Evolutionary conservation across 1,140 invertebrate genomes (phyloP).

Genomic region (Drosophila funebris): DNA sequence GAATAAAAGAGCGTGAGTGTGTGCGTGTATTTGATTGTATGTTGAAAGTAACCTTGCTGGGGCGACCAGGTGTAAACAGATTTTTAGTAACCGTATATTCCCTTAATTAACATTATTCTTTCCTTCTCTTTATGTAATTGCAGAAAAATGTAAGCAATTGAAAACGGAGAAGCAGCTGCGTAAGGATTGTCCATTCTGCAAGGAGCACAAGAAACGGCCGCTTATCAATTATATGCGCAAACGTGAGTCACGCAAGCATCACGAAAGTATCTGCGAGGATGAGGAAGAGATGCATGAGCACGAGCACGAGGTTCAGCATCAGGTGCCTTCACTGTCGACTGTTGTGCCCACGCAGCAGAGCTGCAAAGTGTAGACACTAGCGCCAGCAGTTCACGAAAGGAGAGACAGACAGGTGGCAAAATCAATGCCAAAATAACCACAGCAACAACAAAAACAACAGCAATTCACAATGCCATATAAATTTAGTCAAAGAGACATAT

Average conservation of each 20-base stretch:
- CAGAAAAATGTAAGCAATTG: constrained; percentile 80
- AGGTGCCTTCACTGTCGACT: constrained; percentile 38
- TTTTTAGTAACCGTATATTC: constrained; percentile 10
- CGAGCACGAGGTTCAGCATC: constrained; percentile 50
- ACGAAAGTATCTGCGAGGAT: constrained; percentile 85
- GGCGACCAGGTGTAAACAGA: constrained; percentile 17
- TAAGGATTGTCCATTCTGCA: constrained; percentile 85
- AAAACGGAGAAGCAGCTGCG: constrained; percentile 74
- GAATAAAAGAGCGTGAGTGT: background rate
- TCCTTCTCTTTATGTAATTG: constrained; percentile 34
- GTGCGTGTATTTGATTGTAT: background rate
- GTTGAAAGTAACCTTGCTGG: constrained; percentile 11
- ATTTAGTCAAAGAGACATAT: constrained; percentile 43
- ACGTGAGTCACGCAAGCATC: constrained; percentile 84
- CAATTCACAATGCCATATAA: constrained; percentile 71
- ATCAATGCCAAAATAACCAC: constrained; percentile 26
- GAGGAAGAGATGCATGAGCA: constrained; percentile 83
- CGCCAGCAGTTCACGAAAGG: constrained; percentile 12
- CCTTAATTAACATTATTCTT: constrained; percentile 28
- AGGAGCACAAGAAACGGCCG: constrained; percentile 85
- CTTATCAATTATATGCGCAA: constrained; percentile 85
- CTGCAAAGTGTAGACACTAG: constrained; percentile 64
- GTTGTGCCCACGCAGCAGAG: constrained; percentile 62
- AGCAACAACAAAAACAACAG: constrained; percentile 34
- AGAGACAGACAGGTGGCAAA: constrained; percentile 32